A percentile compares a stretch with the other conserved stretches of the same genome.
phyloP scores from a whole-genome alignment of 2,113 vertebrate genomes.

The Trochalopteron elliotii region DNA sequence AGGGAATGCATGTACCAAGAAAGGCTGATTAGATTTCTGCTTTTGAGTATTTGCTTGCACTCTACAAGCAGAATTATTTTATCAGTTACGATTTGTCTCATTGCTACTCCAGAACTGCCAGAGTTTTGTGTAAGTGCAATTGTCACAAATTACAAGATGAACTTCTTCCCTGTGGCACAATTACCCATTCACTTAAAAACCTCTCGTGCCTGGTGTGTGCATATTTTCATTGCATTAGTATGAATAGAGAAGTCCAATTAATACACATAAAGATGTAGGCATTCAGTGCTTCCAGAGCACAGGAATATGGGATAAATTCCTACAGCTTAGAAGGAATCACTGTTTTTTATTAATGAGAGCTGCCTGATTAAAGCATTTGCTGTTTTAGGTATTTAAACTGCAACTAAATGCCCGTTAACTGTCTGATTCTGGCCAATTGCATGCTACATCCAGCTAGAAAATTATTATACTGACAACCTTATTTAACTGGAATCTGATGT shows the following conservation, averaged over 20 bases:
- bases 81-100: not conserved
- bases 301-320: not conserved
- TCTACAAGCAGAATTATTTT: not conserved
- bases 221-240: not conserved
- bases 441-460: not conserved
- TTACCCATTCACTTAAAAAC: not conserved
- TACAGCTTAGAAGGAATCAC: not conserved
- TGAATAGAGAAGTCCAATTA: not conserved
- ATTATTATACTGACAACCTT: not conserved
- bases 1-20: not conserved
- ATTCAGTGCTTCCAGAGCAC: not conserved
- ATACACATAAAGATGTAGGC: not conserved
- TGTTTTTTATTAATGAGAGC: not conserved
- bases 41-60: not conserved
- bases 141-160: not conserved
- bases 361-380: not conserved
- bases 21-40: not conserved
- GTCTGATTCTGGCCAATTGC: not conserved
- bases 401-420: not conserved
- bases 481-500: not conserved
- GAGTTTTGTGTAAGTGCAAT: not conserved
- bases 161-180: not conserved
- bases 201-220: not conserved
- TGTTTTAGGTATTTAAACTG: not conserved
- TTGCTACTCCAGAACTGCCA: not conserved